These are phyloP conservation scores for Etheostoma spectabile DNA, from an alignment of 2,113 vertebrate species.

Conservation along the genomic window DNA sequence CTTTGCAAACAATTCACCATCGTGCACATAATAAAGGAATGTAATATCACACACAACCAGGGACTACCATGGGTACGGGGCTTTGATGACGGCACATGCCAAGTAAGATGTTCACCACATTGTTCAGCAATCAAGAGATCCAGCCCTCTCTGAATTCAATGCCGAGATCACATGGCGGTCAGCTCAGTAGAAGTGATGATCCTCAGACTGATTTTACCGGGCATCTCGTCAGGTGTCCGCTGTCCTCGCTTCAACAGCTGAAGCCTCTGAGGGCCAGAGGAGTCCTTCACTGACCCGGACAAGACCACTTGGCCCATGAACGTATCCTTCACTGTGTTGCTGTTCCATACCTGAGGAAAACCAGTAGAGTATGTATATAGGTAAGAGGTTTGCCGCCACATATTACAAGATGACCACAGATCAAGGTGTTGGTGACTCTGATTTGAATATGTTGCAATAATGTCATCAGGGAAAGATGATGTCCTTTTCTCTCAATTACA, in stretches of 20 bases:
- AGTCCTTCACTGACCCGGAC: slow-evolving; percentile 83
- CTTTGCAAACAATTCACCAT: slow-evolving; percentile 11
- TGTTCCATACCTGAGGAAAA: slow-evolving; percentile 90
- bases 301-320: slow-evolving; percentile 92
- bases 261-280: slow-evolving; percentile 81
- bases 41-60: not conserved
- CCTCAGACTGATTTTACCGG: slow-evolving; percentile 87
- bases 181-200: slow-evolving; percentile 87
- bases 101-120: not conserved
- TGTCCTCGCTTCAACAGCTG: slow-evolving; percentile 84
- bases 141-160: not conserved
- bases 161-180: slow-evolving; percentile 84
- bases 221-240: slow-evolving; percentile 83
- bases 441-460: not conserved
- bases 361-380: not conserved
- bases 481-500: not conserved
- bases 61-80: not conserved
- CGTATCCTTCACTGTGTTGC: slow-evolving; percentile 84
- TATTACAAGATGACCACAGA: not conserved
- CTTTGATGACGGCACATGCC: not conserved
- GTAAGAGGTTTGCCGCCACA: too few relatives aligned
- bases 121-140: not conserved
- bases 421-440: not conserved
- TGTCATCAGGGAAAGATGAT: not conserved
- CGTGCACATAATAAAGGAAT: not conserved